phyloP scores from a whole-genome alignment of 2,113 vertebrate species.

The Capreolus pygargus region DNA sequence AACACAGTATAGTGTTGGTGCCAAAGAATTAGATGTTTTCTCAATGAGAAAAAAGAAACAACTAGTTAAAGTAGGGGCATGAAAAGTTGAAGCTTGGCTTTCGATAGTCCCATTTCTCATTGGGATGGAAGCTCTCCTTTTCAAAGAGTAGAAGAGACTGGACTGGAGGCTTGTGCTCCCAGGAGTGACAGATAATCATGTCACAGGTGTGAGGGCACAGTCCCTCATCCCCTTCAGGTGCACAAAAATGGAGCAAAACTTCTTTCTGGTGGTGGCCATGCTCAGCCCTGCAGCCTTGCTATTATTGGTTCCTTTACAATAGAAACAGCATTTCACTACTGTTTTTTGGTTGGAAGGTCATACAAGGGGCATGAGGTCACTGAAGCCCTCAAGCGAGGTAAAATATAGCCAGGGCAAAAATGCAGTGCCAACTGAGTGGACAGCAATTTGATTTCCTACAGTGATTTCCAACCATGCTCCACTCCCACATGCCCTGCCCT shows the following conservation, averaged over 20 bases:
- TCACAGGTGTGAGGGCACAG: too few relatives aligned
- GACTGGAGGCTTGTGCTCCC: background rate
- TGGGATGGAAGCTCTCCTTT: background rate
- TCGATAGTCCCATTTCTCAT: background rate
- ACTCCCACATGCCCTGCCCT: background rate
- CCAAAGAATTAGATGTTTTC: background rate
- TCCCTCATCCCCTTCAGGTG: background rate
- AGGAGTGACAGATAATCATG: background rate
- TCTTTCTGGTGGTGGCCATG: background rate
- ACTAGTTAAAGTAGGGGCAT: background rate
- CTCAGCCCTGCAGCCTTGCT: background rate
- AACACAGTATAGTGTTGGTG: background rate
- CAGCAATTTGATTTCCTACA: conserved; percentile 38
- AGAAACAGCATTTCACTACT: conserved; percentile 21
- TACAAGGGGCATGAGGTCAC: background rate
- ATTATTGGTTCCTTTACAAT: background rate
- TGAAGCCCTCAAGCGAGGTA: conserved; percentile 1
- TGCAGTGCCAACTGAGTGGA: background rate
- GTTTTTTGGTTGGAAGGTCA: conserved; percentile 24
- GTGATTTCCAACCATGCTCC: conserved; percentile 2
- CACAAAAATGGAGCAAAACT: background rate
- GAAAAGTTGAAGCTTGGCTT: background rate
- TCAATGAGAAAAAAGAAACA: background rate
- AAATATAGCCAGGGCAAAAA: conserved; percentile 38
- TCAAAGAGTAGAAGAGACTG: background rate